Percentiles rank a stretch among this genome's conserved stretches.
Conservation (phyloP, 2,797 vertebrate species). For the Spinibarbus caldwelli region DNA sequence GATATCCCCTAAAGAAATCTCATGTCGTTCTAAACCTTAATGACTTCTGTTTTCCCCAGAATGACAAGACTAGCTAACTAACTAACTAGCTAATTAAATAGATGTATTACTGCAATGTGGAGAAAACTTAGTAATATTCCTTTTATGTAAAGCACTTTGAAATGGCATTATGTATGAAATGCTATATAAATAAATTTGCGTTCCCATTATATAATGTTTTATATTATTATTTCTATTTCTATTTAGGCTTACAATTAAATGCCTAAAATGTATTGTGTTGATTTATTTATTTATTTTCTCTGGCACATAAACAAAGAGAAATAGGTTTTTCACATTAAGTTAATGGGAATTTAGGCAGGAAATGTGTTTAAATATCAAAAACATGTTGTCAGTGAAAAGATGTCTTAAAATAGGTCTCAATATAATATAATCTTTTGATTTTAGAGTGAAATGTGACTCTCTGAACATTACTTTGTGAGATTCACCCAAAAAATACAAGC, state of each 20-base stretch:
- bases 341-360: background rate
- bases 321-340: background rate
- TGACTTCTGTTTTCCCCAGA: background rate
- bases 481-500: background rate
- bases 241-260: background rate
- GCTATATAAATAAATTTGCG: background rate
- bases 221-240: background rate
- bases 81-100: no score
- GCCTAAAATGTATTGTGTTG: no score
- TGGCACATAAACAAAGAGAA: background rate
- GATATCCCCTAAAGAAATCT: no score
- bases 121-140: background rate
- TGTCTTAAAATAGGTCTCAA: background rate
- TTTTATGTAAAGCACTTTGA: background rate
- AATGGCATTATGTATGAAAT: background rate
- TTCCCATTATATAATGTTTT: background rate
- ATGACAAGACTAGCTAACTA: no score
- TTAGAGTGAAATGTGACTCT: background rate
- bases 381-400: background rate
- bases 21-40: no score
- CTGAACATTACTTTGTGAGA: background rate
- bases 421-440: background rate
- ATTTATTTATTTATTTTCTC: no score
- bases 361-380: background rate
- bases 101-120: no score